Conservation (phyloP, 2,888 invertebrate species). For the Phyto melanocephala region DNA sequence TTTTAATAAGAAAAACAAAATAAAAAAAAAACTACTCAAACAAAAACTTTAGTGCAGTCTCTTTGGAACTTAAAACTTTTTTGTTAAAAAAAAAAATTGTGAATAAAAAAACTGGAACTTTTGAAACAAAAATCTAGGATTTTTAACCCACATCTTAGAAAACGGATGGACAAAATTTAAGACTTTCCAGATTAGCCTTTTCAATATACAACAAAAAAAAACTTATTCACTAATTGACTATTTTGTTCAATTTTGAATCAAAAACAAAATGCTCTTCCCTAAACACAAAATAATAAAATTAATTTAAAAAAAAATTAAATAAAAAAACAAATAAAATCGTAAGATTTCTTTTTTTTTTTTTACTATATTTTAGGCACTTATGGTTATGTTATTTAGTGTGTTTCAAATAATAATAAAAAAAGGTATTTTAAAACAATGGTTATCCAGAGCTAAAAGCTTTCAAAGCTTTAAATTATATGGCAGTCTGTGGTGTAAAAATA, state of each 20-base stretch:
- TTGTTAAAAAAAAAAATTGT: neutral
- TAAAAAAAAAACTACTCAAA: slow-evolving; percentile 22
- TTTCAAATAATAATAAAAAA: slow-evolving; percentile 24
- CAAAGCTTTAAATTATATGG: slow-evolving; percentile 51
- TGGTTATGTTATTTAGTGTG: slow-evolving; percentile 45
- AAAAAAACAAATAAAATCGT: slow-evolving; percentile 5
- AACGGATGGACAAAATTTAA: neutral
- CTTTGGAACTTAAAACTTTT: slow-evolving; percentile 62
- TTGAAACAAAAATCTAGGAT: neutral
- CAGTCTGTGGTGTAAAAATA: slow-evolving; percentile 39
- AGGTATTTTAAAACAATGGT: neutral
- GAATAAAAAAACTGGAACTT: neutral
- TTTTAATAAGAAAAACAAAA: slow-evolving; percentile 2
- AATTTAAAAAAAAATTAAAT: slow-evolving; percentile 14
- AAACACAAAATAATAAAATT: neutral
- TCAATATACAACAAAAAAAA: neutral
- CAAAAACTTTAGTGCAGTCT: slow-evolving; percentile 60
- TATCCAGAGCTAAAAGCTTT: slow-evolving; percentile 45
- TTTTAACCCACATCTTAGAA: neutral
- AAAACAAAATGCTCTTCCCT: slow-evolving; percentile 32
- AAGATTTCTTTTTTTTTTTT: slow-evolving; percentile 17
- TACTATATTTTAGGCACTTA: slow-evolving; percentile 62
- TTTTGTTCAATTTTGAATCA: slow-evolving; percentile 14
- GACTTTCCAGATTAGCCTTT: neutral
- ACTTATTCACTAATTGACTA: slow-evolving; percentile 60